Evolutionary conservation across 2,888 invertebrate species (phyloP), one percentile per base, ranked within the genome.

Genomic region (Acleris holmiana): DNA sequence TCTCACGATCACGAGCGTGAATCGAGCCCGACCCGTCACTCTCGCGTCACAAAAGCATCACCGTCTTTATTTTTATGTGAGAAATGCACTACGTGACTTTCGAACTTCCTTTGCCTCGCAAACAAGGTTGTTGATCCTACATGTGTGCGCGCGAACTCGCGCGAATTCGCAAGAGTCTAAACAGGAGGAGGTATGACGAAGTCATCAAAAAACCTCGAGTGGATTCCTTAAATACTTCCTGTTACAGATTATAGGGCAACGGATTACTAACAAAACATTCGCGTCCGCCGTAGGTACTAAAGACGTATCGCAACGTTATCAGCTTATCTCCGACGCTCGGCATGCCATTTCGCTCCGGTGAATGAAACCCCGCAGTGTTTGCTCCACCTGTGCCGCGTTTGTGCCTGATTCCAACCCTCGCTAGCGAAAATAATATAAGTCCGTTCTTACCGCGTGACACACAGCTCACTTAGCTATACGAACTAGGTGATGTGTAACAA

Each of bases 251-350:
- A 50, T 41, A 18, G 67, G 68, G 70, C 68, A 73, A 69, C 67
- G 59, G 65, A 67, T 65, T 73, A 75, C 73, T 76, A 72, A 75
- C 76, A 81, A 80, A 84, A 83, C 80, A 78, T 87, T 83, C 78
- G 79, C 78, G 75, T 77, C 76, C 65, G 64, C 66, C 23, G 55
- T 48, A 49, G 44, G 54, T 44, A 49, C 47, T 19, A 49, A 23
- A 13, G 15, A 21, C 68, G 76, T 81, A 90, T 90, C 89, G 86
- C 79, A 61, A 69, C 76, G 79, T 92, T 91, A 92, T 92, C 92
- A 89, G 89, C 89, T 90, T 91, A 91, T 92, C 91, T 88, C 70
- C 70, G 72, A 75, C 80, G 79, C 84, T 84, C 82, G 77, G 83
- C 85, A 80, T 88, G 85, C 89, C 84, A 88, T 89, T 88, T 85